Evolutionary conservation across 2,797 vertebrate species (phyloP).

Genomic region (Paguma larvata): DNA sequence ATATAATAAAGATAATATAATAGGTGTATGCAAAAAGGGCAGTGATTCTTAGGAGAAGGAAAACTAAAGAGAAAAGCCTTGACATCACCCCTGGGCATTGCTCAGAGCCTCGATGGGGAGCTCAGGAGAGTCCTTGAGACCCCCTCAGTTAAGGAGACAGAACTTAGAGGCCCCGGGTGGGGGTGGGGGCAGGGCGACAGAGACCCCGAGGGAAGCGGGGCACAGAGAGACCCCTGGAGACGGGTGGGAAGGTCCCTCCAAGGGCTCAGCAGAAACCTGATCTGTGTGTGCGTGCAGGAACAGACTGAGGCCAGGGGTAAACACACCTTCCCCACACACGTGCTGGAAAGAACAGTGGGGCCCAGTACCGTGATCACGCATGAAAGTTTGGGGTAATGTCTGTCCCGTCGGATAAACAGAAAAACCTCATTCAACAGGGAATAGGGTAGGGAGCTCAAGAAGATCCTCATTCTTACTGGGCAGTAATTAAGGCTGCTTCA

Average conservation of each 20-base stretch:
- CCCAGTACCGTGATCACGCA: background rate
- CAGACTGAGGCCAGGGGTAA: no score
- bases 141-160: background rate
- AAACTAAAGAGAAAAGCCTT: no score
- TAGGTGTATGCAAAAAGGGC: background rate
- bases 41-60: background rate
- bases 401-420: background rate
- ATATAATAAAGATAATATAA: no score
- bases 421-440: background rate
- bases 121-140: fast-evolving
- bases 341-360: background rate
- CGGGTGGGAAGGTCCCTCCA: fast-evolving
- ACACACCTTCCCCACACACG: no score
- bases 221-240: background rate
- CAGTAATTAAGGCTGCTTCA: background rate
- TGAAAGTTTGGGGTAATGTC: fast-evolving
- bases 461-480: background rate
- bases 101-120: fast-evolving
- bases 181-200: no score
- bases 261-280: no score
- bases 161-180: no score
- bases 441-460: no score
- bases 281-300: fast-evolving
- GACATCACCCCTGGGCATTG: fast-evolving
- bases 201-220: background rate